These are phyloP conservation scores for Drosophila bocki DNA, from an alignment of 1,140 invertebrate species.

Conservation along the genomic window DNA sequence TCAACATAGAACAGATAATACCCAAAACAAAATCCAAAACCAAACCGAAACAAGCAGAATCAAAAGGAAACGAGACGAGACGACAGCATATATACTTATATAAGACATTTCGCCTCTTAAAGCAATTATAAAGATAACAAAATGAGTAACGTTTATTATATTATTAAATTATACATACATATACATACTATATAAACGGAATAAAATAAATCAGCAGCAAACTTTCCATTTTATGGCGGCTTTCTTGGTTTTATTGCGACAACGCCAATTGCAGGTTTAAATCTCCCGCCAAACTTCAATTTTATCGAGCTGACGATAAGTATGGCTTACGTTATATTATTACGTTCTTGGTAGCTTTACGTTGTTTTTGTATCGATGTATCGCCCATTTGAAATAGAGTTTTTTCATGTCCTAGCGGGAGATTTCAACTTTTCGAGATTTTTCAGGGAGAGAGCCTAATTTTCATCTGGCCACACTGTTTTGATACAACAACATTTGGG, in stretches of 20 bases:
- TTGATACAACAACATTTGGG: no score
- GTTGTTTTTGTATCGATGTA: no score
- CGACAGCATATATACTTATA: conserved; percentile 56
- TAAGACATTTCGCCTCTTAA: conserved; percentile 83
- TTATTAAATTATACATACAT: conserved; percentile 76
- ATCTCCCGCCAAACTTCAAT: not conserved
- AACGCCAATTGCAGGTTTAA: not conserved
- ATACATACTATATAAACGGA: conserved; percentile 73
- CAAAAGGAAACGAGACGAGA: conserved; percentile 38
- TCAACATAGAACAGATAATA: conserved; percentile 33
- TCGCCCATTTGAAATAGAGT: no score
- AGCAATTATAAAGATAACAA: conserved; percentile 84
- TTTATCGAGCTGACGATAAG: not conserved
- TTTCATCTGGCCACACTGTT: not conserved
- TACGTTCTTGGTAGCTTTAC: no score
- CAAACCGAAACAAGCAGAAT: conserved; percentile 40
- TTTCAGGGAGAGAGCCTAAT: no score
- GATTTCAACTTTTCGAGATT: no score
- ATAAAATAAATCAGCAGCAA: conserved; percentile 67
- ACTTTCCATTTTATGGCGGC: conserved; percentile 44
- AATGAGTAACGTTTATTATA: conserved; percentile 68
- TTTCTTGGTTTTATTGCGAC: not conserved
- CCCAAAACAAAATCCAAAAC: not conserved
- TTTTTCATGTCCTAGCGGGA: no score
- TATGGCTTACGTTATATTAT: no score